A percentile compares a stretch with the other conserved stretches of the same genome.
Evolutionary conservation across 37 sponge, comb jelly and placozoan species (phyloP).

Genomic region (Cladorhizidae sp.): DNA sequence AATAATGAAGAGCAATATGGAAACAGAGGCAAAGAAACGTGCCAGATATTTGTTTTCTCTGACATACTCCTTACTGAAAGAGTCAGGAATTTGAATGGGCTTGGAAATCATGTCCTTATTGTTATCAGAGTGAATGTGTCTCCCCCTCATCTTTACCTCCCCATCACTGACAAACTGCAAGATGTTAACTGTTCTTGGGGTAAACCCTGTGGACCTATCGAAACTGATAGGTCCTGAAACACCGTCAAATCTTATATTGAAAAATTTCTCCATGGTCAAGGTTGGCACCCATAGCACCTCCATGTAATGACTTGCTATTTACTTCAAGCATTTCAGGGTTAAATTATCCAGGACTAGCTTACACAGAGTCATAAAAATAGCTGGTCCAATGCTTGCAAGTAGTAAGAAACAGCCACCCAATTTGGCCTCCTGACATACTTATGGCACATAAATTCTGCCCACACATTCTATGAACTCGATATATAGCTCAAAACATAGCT

Average conservation of each 20-base stretch:
- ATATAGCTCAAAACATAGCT: no score
- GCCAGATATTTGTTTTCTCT: no score
- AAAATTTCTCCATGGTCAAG: slow-evolving; percentile 1
- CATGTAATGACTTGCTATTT: not conserved
- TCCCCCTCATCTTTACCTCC: no score
- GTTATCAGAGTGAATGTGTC: not conserved
- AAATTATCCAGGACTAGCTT: slow-evolving; percentile 13
- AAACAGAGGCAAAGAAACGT: not conserved
- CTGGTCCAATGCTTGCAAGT: not conserved
- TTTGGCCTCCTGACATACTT: no score
- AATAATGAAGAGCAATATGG: not conserved
- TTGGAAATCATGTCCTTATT: not conserved
- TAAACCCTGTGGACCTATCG: not conserved
- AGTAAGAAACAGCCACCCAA: no score
- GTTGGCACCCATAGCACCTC: not conserved
- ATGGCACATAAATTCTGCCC: no score
- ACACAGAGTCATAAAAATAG: slow-evolving; percentile 11
- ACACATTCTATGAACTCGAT: no score
- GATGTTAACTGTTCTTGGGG: not conserved
- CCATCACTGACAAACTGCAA: not conserved
- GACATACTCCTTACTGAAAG: not conserved
- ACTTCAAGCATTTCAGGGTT: not conserved
- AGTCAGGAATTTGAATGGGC: not conserved
- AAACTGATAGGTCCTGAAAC: slow-evolving; percentile 2
- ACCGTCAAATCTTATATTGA: not conserved